phyloP scores from a whole-genome alignment of 2,797 vertebrate genomes.

The Ciconia nigra region DNA sequence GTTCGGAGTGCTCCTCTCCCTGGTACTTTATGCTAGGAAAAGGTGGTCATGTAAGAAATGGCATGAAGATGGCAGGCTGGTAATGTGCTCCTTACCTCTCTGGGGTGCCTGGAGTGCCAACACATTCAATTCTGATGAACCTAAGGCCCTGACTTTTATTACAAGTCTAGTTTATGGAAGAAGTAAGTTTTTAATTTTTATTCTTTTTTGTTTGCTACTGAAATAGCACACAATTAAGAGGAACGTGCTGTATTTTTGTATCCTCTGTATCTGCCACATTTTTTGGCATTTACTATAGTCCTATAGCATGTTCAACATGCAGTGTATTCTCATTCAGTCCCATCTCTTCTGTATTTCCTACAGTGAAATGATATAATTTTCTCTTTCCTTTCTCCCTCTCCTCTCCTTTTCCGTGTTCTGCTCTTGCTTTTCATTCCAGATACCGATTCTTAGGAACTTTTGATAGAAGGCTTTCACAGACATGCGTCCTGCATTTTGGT shows the following conservation, averaged over 20 bases:
- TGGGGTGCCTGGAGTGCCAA: background rate
- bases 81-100: background rate
- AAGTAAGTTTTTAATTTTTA: background rate
- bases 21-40: background rate
- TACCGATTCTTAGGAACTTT: background rate
- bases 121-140: background rate
- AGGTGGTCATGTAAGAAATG: rapidly evolving
- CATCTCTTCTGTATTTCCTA: background rate
- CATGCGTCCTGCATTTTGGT: background rate
- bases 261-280: background rate
- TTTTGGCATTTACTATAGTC: background rate
- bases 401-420: background rate
- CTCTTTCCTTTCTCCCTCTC: background rate
- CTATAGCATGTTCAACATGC: background rate
- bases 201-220: background rate
- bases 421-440: background rate
- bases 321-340: background rate
- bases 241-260: background rate
- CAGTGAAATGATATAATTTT: background rate
- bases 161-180: background rate
- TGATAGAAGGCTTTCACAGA: background rate
- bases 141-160: background rate
- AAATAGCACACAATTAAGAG: background rate
- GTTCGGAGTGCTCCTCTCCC: background rate
- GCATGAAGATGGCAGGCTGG: background rate